Evolutionary conservation across 2,113 vertebrate species (phyloP), one percentile per base, ranked within the genome.

Genomic region (Elaphurus davidianus): DNA sequence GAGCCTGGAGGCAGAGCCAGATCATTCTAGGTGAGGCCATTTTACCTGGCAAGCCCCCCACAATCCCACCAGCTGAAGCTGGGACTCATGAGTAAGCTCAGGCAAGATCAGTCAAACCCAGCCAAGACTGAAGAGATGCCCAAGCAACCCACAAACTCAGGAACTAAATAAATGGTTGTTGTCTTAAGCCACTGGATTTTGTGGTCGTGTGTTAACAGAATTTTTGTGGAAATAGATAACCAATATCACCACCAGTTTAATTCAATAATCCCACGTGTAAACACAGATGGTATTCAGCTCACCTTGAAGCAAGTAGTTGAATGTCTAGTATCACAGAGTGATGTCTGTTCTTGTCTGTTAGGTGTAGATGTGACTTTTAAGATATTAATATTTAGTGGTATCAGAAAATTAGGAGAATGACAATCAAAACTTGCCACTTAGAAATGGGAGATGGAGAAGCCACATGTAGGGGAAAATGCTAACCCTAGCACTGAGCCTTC

Each of bases 191-290:
- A 93, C 91, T 96, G 87, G 71, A 93, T 93, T 96, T 96, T 95
- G 91, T 91, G 95, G 97, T 94, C 96, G 40, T 83, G 64, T 96
- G 83, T 96, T 97, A 98, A 89, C 84, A 98, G 59, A 89, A 96
- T 98, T 97, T 92, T 95, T 98, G 91, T 95, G 97, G 94, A 93
- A 97, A 81, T 13, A 97, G 86, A 98, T 90, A 93, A 97, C 89
- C 96, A 96, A 67, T 40, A 96, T 50, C 94, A 78, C 40, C 78
- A 90, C 43, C 23, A 74, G 55, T 79, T 96, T 91, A 97, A 93
- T 87, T 71, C 45, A 84, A 60, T 96, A 84, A 96, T 88, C 27
- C 64, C 91, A 97, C 85, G 93, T 50, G 62, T 33, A 93, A 97
- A 83, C 85, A 96, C 82, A 96, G 62, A 98, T 60, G 28, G 43